These are phyloP conservation scores for Phlogophora meticulosa DNA, from an alignment of 2,888 invertebrate species.

Conservation along the genomic window DNA sequence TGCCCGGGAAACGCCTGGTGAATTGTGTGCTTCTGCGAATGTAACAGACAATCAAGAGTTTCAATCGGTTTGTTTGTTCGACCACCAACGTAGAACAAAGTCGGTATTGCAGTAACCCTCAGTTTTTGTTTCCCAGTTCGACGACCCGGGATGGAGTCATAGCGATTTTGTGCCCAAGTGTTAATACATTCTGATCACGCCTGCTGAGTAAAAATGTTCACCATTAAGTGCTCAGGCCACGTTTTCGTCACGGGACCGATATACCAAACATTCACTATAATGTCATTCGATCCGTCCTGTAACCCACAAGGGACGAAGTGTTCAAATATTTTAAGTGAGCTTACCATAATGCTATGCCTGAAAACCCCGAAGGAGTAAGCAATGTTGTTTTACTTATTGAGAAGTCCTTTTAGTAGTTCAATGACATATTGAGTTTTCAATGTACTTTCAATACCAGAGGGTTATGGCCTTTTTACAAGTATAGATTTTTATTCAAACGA, in stretches of 20 bases:
- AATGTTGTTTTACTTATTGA: slow-evolving; percentile 19
- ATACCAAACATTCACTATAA: slow-evolving; percentile 24
- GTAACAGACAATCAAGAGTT: not conserved
- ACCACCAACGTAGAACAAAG: not conserved
- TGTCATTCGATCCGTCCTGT: slow-evolving; percentile 13
- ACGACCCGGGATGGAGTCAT: slow-evolving; percentile 5
- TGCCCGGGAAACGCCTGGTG: not conserved
- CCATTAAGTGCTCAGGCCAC: slow-evolving; percentile 39
- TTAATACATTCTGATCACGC: slow-evolving; percentile 47
- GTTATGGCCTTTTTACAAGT: slow-evolving; percentile 13
- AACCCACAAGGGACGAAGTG: slow-evolving; percentile 5
- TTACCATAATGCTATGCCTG: not conserved
- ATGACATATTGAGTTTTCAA: slow-evolving; percentile 40
- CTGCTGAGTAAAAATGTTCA: slow-evolving; percentile 35
- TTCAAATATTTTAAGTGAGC: slow-evolving; percentile 21
- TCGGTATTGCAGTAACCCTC: not conserved
- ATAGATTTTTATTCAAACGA: slow-evolving; percentile 1
- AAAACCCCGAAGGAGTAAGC: slow-evolving; percentile 1
- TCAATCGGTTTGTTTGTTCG: not conserved
- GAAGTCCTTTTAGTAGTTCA: slow-evolving; percentile 26
- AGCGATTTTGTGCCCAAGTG: slow-evolving; percentile 5
- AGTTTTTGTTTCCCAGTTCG: slow-evolving; percentile 27
- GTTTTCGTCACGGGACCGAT: slow-evolving; percentile 29
- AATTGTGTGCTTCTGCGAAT: slow-evolving; percentile 10
- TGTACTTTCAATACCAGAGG: slow-evolving; percentile 37